Conservation (phyloP, 2,113 vertebrate species). For the Petaurus breviceps region DNA sequence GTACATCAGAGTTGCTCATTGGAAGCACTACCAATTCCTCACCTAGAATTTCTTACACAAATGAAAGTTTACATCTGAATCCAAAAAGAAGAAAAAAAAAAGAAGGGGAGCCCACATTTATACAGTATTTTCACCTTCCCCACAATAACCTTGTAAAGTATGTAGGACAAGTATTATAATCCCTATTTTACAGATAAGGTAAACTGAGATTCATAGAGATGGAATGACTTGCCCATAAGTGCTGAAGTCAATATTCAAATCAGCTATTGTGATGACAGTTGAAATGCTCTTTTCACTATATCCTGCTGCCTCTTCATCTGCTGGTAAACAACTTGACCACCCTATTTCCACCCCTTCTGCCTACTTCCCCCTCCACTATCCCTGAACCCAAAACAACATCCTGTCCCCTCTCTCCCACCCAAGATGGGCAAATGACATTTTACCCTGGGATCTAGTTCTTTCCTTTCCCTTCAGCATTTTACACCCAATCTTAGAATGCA, state of each 20-base stretch:
- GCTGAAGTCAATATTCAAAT: not conserved
- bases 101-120: not conserved
- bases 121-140: not conserved
- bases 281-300: not conserved
- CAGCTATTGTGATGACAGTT: not conserved
- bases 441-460: not conserved
- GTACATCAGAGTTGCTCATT: not conserved
- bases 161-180: not conserved
- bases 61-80: not conserved
- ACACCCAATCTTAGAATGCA: not conserved
- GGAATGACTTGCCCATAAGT: not conserved
- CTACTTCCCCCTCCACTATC: not conserved
- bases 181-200: not conserved
- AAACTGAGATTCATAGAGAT: not conserved
- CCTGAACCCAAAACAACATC: not conserved
- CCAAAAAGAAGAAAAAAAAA: not conserved
- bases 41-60: not conserved
- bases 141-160: not conserved
- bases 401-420: not conserved
- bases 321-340: not conserved
- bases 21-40: not conserved
- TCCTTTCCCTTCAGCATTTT: too few relatives aligned
- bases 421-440: not conserved
- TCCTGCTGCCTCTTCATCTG: not conserved
- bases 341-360: fast-evolving